Conservation (phyloP, 2,797 vertebrate genomes). For the Trachops cirrhosus region DNA sequence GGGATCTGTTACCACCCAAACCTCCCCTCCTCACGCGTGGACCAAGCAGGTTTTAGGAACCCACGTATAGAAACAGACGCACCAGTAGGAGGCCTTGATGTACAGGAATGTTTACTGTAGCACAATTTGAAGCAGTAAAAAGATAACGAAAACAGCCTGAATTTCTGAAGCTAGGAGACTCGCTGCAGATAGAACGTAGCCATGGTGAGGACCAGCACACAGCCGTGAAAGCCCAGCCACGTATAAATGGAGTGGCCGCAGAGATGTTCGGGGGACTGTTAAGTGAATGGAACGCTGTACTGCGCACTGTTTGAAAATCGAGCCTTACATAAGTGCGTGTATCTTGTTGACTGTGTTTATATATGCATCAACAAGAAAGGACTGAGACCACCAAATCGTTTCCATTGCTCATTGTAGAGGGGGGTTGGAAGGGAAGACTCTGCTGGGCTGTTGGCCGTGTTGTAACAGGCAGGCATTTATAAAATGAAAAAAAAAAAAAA, state of each 20-base stretch:
- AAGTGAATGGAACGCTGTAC: neutral
- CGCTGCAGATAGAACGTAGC: slow-evolving; percentile 48
- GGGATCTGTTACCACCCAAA: neutral
- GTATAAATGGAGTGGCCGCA: neutral
- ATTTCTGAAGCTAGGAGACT: neutral
- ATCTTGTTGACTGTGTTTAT: neutral
- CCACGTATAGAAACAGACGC: neutral
- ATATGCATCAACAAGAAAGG: neutral
- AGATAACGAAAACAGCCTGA: neutral
- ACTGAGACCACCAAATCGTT: neutral
- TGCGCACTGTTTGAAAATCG: slow-evolving; percentile 46
- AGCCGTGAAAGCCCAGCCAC: slow-evolving; percentile 61
- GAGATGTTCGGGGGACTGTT: neutral
- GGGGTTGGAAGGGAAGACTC: neutral
- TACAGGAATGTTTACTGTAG: slow-evolving; percentile 56
- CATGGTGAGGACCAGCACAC: neutral
- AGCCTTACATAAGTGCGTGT: neutral
- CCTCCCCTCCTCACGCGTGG: neutral
- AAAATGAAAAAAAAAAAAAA: neutral
- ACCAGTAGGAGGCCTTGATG: neutral
- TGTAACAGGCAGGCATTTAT: neutral
- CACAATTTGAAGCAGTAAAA: slow-evolving; percentile 30
- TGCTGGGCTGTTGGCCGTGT: neutral
- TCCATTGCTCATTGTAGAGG: neutral
- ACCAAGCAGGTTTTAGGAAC: neutral